Base-by-base conservation (phyloP, 2,113 vertebrate species). In the Bubo blakistoni region DNA sequence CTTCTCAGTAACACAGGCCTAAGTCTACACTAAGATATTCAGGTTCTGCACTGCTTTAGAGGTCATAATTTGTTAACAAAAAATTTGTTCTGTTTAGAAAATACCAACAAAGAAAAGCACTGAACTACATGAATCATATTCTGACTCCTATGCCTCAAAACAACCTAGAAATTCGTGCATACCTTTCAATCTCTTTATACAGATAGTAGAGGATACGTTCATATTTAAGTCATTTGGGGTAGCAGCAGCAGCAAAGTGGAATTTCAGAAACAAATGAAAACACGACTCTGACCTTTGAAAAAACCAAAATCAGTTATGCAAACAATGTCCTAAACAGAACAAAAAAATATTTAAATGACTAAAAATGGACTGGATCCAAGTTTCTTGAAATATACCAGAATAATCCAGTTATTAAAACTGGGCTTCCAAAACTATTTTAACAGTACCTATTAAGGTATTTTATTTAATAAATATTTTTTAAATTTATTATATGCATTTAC, bases 221-320 rank as follows among this genome's bases (percentile, higher is more conserved):
- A 14, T 58, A 88, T 88, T 69, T 83, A 67, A 91, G 74, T 66
- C 3, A 74, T 55, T 80, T 55, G 25, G 5, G 3, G 52, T 79
- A 81, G 29, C 66, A 74, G 13, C 67, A 92, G 16, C 44, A 88
- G 61, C 42, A 63, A 94, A 78, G 51, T 19, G 17, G 22, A 90
- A 94, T 62, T 92, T 96, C 73, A 81, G 51, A 67, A 92, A 91
- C 62, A 94, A 81, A 46, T 40, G 7, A 66, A 91, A 84, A 76
- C 10, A 52, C 19, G 10, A 72, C 32, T 81, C 30, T 52, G 49
- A 91, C 46, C 25, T 77, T 59, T 3, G 2, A 65, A 57, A 84
- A 81, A 78, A 34, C 0, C 16, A 79, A 67, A 69, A 91, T 34
- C 34, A 67, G 36, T 71, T 72, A 83, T 30, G 25, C 27, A 94